Evolutionary conservation across 1,140 invertebrate species (phyloP), one percentile per base, ranked within the genome.

Genomic region (Radopholus similis): DNA sequence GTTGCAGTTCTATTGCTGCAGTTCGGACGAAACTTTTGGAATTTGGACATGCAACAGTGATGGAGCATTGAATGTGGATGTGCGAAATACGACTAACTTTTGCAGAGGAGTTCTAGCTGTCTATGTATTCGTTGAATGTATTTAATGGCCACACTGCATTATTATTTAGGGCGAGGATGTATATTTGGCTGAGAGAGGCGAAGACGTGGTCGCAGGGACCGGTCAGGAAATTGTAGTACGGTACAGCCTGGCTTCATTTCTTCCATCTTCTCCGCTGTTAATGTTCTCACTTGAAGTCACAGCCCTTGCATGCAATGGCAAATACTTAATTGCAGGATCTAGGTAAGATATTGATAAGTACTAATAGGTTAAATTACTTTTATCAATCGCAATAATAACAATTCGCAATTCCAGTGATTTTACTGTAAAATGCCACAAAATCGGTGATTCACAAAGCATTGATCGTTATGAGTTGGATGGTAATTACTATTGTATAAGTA

Each of bases 381-480:
- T n/a, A n/a, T n/a, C n/a, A n/a, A n/a, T n/a, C n/a, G n/a, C n/a
- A n/a, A n/a, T n/a, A n/a, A n/a, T n/a, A n/a, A n/a, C n/a, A n/a
- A n/a, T n/a, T n/a, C n/a, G n/a, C n/a, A 4, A 4, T 62, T 62
- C 15, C 32, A 62, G 58, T 4, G 58, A 62, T 62, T 62, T 62
- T 34, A 47, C 30, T 32, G 58, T 62, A 32, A 62, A 62, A 62
- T 62, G 40, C 30, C 23, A 18, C 49, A 28, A 32, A n/a, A 23
- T 28, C 44, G 18, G 58, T 26, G n/a, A 23, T 2, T 18, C 18
- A 15, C 38, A 8, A 11, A 47, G 23, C n/a, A 34, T 62, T 49
- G 58, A 62, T 6, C 58, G 58, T 40, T 62, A 47, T 28, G 58
- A 62, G n/a, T 62, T 18, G 23, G 58, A 62, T 26, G 58, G 58